phyloP scores from a whole-genome alignment of 2,113 vertebrate species.

The Pseudolaguvia tuberculata region DNA sequence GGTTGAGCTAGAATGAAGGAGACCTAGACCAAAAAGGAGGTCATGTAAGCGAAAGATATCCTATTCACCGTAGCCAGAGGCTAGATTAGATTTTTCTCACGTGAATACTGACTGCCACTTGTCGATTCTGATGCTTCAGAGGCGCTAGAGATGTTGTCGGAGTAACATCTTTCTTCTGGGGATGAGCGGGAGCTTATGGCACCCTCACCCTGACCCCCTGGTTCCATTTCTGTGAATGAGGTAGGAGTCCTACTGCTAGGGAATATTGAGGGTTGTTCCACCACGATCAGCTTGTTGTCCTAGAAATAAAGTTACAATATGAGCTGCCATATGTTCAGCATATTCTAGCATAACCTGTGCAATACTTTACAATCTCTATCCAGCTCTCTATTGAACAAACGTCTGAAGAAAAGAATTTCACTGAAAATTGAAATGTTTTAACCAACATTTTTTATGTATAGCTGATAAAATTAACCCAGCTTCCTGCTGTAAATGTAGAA shows the following conservation, averaged over 20 bases:
- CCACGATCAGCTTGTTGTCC: conserved; percentile 76
- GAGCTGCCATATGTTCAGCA: not conserved
- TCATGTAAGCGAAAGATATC: not conserved
- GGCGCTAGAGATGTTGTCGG: conserved; percentile 81
- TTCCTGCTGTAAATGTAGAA: no score
- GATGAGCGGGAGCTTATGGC: conserved; percentile 65
- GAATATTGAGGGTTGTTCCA: conserved; percentile 76
- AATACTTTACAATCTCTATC: no score
- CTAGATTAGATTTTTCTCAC: not conserved
- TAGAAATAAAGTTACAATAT: conserved; percentile 42
- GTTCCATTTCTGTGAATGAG: conserved; percentile 61
- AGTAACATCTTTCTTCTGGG: conserved; percentile 75
- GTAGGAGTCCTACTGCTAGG: conserved; percentile 67
- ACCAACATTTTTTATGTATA: no score
- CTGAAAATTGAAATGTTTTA: no score
- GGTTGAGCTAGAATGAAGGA: conserved; percentile 65
- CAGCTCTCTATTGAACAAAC: no score
- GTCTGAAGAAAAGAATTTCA: no score
- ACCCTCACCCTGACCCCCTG: conserved; percentile 49
- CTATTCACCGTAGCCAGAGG: not conserved
- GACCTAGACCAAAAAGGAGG: conserved; percentile 55
- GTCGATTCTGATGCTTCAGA: conserved; percentile 82
- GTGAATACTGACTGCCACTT: conserved; percentile 71
- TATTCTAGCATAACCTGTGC: no score
- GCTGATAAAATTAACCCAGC: no score